phyloP scores from a whole-genome alignment of 2,797 vertebrate species.

The Gallinago stenura region DNA sequence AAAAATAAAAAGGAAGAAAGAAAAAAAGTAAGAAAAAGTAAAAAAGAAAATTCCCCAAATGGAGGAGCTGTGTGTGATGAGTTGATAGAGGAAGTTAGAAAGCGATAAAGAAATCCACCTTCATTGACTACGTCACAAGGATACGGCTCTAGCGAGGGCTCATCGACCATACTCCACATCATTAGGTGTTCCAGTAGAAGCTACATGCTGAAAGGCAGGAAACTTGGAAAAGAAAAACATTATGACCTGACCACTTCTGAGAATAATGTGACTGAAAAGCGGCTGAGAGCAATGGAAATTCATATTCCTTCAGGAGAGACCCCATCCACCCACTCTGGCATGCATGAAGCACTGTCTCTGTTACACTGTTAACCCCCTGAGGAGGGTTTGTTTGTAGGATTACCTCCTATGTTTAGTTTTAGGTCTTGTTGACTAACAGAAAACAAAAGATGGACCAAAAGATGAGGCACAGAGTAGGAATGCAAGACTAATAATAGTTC shows the following conservation, averaged over 20 bases:
- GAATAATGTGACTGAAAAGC: accelerated
- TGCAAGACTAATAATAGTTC: not conserved
- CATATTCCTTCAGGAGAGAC: not conserved
- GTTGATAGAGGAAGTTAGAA: not conserved
- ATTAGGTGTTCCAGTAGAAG: not conserved
- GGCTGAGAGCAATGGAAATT: not conserved
- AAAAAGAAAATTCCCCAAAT: not conserved
- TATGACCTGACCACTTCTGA: not conserved
- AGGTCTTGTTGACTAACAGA: not conserved
- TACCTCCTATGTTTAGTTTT: accelerated
- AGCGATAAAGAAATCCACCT: not conserved
- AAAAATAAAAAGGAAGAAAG: not conserved
- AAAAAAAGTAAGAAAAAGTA: too few relatives aligned
- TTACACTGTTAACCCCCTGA: not conserved
- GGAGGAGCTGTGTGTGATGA: not conserved
- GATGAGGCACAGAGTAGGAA: not conserved
- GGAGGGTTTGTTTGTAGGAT: not conserved
- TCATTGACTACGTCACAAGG: not conserved
- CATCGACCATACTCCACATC: not conserved
- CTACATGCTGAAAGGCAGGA: not conserved
- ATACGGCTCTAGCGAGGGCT: accelerated
- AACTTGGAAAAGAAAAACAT: not conserved
- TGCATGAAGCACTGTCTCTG: accelerated
- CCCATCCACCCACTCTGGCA: accelerated
- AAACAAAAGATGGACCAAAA: not conserved